Evolutionary conservation across 2,113 vertebrate genomes (phyloP), one percentile per base, ranked within the genome.

Genomic region (Tauraco erythrolophus): DNA sequence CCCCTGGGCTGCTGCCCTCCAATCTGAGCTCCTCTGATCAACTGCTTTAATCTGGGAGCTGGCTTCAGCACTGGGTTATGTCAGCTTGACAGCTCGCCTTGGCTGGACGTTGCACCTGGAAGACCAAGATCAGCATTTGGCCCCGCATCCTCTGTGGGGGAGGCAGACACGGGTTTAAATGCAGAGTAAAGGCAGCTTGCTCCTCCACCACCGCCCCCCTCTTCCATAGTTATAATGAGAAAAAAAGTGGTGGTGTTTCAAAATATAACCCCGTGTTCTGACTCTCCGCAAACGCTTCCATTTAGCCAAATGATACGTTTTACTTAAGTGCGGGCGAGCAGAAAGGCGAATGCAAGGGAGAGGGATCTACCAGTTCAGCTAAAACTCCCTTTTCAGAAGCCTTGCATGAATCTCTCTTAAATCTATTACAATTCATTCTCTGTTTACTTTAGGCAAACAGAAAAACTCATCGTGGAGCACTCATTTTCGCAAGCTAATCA

Each of bases 371-470:
- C 14, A 28, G 93, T 64, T 74, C 84, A 90, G 89, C 95, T 87
- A 70, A 93, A 85, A 72, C 88, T 96, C 95, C 90, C 88, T 94
- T 97, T 89, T 79, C 7, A 1, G 97, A 96, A 96, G 95, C 94
- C 83, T 64, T 91, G 91, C 31, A 43, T 95, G 94, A 97, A 91
- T 91, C 87, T 96, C 92, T 88, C 95, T 97, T 97, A 97, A 98
- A 97, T 88, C 91, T 95, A 95, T 89, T 96, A 96, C 96, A 98
- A 97, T 98, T 96, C 97, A 97, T 97, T 97, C 96, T 97, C 97
- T 98, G 97, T 98, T 98, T 98, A 97, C 97, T 97, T 98, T 98
- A 97, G 97, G 97, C 98, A 98, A 98, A 98, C 93, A 97, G 96
- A 97, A 98, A 97, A 98, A 97, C 81, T 97, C 97, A 98, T 95